Base-by-base conservation (phyloP, 2,113 vertebrate species). In the Hemibagrus wyckioides region DNA sequence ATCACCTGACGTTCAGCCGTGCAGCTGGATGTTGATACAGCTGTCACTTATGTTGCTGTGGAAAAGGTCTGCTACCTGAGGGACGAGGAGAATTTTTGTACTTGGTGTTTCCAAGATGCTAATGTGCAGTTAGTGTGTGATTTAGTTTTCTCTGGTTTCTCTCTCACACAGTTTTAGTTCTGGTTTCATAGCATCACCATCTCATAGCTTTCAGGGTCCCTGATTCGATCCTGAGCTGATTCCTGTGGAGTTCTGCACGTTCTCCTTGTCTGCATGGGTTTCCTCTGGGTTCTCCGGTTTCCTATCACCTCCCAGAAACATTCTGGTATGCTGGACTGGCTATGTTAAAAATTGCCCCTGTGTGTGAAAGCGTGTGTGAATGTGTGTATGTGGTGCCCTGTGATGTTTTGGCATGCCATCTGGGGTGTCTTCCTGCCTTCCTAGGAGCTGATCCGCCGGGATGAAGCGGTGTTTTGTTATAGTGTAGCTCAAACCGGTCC, bases 1-100 rank as follows among this genome's bases (percentile, higher is more conserved):
- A 85, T 85, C 28, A 61, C 21, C 52, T 44, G 83, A 76, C 48
- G 52, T 41, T 83, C 82, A 52, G 61, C 48, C 56, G 25, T 73
- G 71, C 52, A 75, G 83, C 69, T 61, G 69, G 69, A 85, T 85
- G 69, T 57, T 57, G 52, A 75, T 57, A 44, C 52, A 25, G 63
- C 41, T 75, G 67, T 73, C 83, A 84, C 30, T 75, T 48, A 11
- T 23, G 30, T 83, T 83, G 28, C 61, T 10, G 41, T 48, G n/a
- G 61, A 50, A 44, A 83, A 67, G 28, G 19, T 57, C 23, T 39
- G 54, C 54, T 57, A 39, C 33, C 54, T 50, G 30, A 56, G 52
- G 30, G 50, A 36, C 33, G 50, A 56, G 19, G 17, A 79, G 77
- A 80, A 76, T 28, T 54, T 6, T 59, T 41, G 79, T 59, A n/a